Conservation (phyloP, 2,113 vertebrate genomes). For the Tychaedon coryphoeus region DNA sequence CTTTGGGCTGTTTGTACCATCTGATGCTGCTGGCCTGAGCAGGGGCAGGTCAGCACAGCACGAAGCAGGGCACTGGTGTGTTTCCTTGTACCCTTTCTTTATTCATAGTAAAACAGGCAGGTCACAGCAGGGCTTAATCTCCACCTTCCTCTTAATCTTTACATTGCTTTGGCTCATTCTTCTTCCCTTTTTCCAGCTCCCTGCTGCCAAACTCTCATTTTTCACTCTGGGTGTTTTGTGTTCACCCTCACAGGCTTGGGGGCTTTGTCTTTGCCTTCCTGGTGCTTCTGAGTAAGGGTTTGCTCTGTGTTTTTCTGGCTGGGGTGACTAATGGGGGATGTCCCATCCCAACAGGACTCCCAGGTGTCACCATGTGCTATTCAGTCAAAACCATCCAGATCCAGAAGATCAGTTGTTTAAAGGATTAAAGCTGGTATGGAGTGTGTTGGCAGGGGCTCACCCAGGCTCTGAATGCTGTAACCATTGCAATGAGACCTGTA, state of each 20-base stretch:
- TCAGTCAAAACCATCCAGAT: not conserved
- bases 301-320: not conserved
- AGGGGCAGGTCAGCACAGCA: not conserved
- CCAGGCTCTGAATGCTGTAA: not conserved
- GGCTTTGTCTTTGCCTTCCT: not conserved
- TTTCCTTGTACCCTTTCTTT: not conserved
- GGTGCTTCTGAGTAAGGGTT: not conserved
- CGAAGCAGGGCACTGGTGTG: not conserved
- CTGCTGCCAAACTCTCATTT: not conserved
- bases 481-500: accelerated
- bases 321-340: not conserved
- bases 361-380: not conserved
- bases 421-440: not conserved
- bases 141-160: not conserved
- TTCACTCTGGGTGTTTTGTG: not conserved
- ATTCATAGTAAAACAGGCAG: not conserved
- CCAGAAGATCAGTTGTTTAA: not conserved
- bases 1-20: not conserved
- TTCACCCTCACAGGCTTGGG: not conserved
- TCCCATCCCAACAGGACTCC: not conserved
- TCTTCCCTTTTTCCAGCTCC: not conserved
- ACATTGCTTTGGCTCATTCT: not conserved
- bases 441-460: not conserved
- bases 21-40: not conserved
- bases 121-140: not conserved